Base-by-base conservation (phyloP, 1,140 invertebrate genomes). In the Magallana ariakensis region DNA sequence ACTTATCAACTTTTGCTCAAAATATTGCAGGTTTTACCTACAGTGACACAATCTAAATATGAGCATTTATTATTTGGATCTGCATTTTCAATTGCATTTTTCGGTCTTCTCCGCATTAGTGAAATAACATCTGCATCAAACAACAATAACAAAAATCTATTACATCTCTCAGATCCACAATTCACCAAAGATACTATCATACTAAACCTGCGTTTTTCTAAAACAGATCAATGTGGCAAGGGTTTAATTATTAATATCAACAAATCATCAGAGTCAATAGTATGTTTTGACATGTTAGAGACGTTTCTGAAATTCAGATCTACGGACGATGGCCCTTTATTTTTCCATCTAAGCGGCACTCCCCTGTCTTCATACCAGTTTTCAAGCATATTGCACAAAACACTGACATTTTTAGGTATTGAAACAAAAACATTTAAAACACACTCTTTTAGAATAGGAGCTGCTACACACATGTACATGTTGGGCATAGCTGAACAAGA, bases 11-110 rank as follows among this genome's bases (percentile, higher is more conserved):
- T 83, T 80, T 80, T 80, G 26, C 46, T 53, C 5, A 46, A 53
- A 53, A 19, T 22, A 19, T 22, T 80, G n/a, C 5, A 0, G 15
- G 70, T 80, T 26, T 53, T 80, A 33, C 19, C 70, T 8, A 26
- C 15, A 13, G 70, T 22, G n/a, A 33, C 8, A n/a, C 8, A 53
- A 9, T 33, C 70, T 19, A 56, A 56, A 13, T 83, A 55, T 55
- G 11, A 83, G n/a, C 22, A 19, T n/a, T 80, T 13, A 83, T 15
- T 83, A 55, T 83, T 83, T 56, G 53, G 33, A 54, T 33, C 46
- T 26, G 81, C 81, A 13, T 83, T 54, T 56, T 56, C 56, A 53
- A 11, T 83, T 11, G 81, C 81, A 11, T 83, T 54, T 54, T 83
- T 83, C 22, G 82, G 15, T 19, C 19, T 62, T 62, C 60, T 62